Evolutionary conservation across 2,797 vertebrate species (phyloP), one percentile per base, ranked within the genome.

Genomic region (Sternotherus odoratus): DNA sequence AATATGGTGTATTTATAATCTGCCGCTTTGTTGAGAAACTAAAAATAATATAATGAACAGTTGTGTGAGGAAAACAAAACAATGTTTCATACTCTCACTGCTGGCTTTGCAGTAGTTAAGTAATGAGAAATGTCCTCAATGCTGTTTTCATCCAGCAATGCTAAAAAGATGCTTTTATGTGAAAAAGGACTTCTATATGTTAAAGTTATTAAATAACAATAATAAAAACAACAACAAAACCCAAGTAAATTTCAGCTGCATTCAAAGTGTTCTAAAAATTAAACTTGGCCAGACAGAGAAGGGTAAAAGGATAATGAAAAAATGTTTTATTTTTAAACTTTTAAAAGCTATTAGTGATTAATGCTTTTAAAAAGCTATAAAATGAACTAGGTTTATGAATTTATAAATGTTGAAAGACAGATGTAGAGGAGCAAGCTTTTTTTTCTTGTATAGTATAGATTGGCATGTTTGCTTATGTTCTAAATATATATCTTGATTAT

Each of bases 401-500:
- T 60, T 89, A 24, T 74, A 83, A 91, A 36, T 13, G 5, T 92
- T 93, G 43, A 48, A 75, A 26, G 26, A 48, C 39, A 74, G n/a
- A n/a, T 46, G 7, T 39, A 15, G 28, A 16, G 72, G 43, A 75
- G 30, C 24, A 75, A 75, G 43, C 66, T 94, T 91, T 69, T 46
- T 46, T 39, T 69, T 23, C 66, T 78, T 78, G 30, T 80, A 12
- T 85, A 74, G 56, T 85, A 8, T 72, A 69, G 36, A 78, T 82
- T 84, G 56, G 36, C 87, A 87, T 90, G 63, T 84, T 95, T 79
- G 36, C 86, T 30, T 90, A 3, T 88, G 39, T 33, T 86, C 93
- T 86, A 94, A 83, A 75, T 79, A 93, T 91, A 77, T 94, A 77
- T 66, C 95, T 95, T 93, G 63, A 87, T 83, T 95, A 94, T 90